A percentile compares a stretch with the other conserved stretches of the same genome.
phyloP scores from a whole-genome alignment of 1,140 invertebrate genomes.

The Anastrepha obliqua region DNA sequence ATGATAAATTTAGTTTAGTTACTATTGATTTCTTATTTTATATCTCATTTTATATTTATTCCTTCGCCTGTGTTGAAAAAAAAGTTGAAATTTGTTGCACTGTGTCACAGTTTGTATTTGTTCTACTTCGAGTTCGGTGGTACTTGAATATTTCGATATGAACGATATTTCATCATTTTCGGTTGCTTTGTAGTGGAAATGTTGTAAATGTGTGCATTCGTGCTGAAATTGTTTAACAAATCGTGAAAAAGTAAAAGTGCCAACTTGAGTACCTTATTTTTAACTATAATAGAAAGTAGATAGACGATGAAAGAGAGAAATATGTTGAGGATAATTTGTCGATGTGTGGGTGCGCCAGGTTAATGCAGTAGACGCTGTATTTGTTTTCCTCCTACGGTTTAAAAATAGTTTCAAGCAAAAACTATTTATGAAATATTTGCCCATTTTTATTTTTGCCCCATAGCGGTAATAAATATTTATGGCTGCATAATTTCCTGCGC shows the following conservation, averaged over 20 bases:
- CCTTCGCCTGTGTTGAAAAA: neutral
- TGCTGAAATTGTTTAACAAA: slow-evolving; percentile 50
- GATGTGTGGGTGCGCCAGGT: neutral
- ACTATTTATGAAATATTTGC: too few relatives aligned
- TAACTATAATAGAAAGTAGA: neutral
- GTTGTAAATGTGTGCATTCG: neutral
- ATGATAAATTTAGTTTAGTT: too few relatives aligned
- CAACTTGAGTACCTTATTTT: neutral
- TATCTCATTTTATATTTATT: neutral
- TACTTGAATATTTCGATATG: neutral
- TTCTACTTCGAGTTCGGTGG: neutral
- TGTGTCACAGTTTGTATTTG: neutral
- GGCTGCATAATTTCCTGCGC: too few relatives aligned
- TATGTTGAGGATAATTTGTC: neutral
- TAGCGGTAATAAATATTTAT: too few relatives aligned
- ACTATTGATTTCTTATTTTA: too few relatives aligned
- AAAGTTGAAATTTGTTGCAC: neutral
- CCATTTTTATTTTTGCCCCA: too few relatives aligned
- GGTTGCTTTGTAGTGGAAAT: neutral
- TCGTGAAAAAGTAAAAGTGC: slow-evolving; percentile 48
- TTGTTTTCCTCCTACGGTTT: too few relatives aligned
- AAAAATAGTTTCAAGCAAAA: too few relatives aligned
- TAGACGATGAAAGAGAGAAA: neutral
- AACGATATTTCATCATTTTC: slow-evolving; percentile 23
- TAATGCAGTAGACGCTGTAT: too few relatives aligned